Base-by-base conservation (phyloP, 2,113 vertebrate genomes). In the Labeo rohita region DNA sequence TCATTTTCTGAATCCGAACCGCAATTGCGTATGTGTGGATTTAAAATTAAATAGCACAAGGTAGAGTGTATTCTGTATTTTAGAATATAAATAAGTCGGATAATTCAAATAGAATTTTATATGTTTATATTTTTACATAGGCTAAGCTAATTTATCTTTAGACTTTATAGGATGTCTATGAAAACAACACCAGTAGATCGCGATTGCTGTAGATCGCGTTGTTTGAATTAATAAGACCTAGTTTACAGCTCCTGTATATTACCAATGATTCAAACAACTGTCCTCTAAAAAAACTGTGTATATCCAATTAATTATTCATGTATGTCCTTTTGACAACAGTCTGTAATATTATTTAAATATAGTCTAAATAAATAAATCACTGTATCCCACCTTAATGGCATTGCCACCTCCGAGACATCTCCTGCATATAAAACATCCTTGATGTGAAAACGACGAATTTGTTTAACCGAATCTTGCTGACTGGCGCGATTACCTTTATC, bases 351-450 rank as follows among this genome's bases (percentile, higher is more conserved):
- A 63, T 80, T 65, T 47, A 47, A 28, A 65, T 16, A 63, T 16
- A 49, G n/a, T 45, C 11, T 54, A 70, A 82, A 70, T 52, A n/a
- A 70, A 66, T 52, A 52, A 81, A 28, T 10, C 43, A 9, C 15
- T 81, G 3, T 81, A 39, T 66, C 80, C 80, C 80, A 82, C 80
- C 80, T 80, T 63, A 63, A 63, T 39, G 16, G 16, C 10, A 70
- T 52, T 15, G 80, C 34, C 47, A 82, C 63, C 45, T 82, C 80
- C 45, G 63, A 52, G 45, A 36, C 45, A 13, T 82, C 65, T 49
- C 16, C 18, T 10, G 45, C 45, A 34, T 34, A 28, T 49, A 81
- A 65, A 50, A 68, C 23, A 36, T 82, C 80, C 80, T 82, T 8
- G 23, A 49, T 21, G 63, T 49, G 47, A 66, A 70, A 70, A 52